Evolutionary conservation across 2,888 invertebrate genomes (phyloP).

Genomic region (Linnaemya tessellans): DNA sequence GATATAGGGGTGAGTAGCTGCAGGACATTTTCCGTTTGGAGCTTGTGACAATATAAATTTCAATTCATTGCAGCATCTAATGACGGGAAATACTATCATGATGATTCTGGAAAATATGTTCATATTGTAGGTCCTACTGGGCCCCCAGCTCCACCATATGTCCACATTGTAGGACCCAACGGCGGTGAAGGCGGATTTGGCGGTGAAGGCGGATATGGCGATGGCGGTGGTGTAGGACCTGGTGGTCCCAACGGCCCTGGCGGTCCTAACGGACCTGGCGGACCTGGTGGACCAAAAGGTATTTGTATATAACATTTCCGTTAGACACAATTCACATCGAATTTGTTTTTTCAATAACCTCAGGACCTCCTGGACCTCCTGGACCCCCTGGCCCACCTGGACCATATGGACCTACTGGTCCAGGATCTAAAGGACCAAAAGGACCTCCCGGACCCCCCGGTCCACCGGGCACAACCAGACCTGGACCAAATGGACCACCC

Average conservation of each 20-base stretch:
- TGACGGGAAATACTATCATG: slow-evolving; percentile 81
- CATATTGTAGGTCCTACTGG: slow-evolving; percentile 83
- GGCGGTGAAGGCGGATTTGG: slow-evolving; percentile 80
- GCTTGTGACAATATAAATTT: neutral
- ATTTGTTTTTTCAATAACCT: neutral
- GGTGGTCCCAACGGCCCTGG: slow-evolving; percentile 80
- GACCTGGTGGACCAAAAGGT: slow-evolving; percentile 78
- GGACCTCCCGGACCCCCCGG: slow-evolving; percentile 73
- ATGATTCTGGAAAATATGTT: slow-evolving; percentile 82
- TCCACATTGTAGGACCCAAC: slow-evolving; percentile 80
- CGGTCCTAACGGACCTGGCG: slow-evolving; percentile 78
- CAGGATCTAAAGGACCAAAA: slow-evolving; percentile 78
- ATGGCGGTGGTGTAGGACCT: slow-evolving; percentile 79
- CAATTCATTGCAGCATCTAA: slow-evolving; percentile 73
- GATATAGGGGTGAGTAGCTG: slow-evolving; percentile 77
- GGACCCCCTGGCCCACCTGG: slow-evolving; percentile 74
- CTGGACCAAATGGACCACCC: slow-evolving; percentile 80
- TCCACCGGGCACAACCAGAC: slow-evolving; percentile 75
- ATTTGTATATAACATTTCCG: neutral
- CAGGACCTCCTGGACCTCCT: slow-evolving; percentile 82
- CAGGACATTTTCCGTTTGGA: no score
- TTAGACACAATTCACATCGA: neutral
- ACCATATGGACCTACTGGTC: slow-evolving; percentile 78
- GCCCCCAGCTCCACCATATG: slow-evolving; percentile 81
- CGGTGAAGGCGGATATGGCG: slow-evolving; percentile 77